These are phyloP conservation scores for Pentalonia nigronervosa DNA, from an alignment of 1,140 invertebrate genomes.

Conservation along the genomic window DNA sequence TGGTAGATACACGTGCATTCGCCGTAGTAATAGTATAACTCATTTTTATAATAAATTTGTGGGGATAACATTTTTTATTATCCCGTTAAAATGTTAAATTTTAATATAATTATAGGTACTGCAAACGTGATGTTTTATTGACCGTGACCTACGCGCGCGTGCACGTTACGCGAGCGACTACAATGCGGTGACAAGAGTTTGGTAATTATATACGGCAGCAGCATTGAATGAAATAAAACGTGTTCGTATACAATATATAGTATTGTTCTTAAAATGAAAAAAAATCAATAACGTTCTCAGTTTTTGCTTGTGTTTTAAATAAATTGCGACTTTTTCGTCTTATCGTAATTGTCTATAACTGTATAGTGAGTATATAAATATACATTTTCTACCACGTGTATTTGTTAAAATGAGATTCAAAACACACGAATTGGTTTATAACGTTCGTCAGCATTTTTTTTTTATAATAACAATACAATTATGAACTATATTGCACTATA, in stretches of 20 bases:
- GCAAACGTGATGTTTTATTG: slow-evolving; percentile 36
- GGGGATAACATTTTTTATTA: neutral
- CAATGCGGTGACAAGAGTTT: neutral
- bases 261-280: neutral
- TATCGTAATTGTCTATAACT: neutral
- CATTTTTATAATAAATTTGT: neutral
- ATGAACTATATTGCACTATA: neutral
- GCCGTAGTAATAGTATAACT: too few relatives aligned
- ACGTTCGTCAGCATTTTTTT: neutral
- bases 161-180: too few relatives aligned
- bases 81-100: neutral
- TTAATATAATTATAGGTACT: neutral
- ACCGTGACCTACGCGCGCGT: slow-evolving; percentile 39
- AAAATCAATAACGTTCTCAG: neutral
- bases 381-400: neutral
- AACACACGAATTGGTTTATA: neutral
- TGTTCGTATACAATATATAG: neutral
- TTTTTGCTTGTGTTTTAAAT: neutral
- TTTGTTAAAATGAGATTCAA: neutral
- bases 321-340: neutral
- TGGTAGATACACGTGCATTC: neutral
- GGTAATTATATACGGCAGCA: neutral
- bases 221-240: neutral
- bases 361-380: neutral
- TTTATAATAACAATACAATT: slow-evolving; percentile 2